These are phyloP conservation scores for Ammodytes dubius DNA, from an alignment of 2,113 vertebrate species.

Conservation along the genomic window DNA sequence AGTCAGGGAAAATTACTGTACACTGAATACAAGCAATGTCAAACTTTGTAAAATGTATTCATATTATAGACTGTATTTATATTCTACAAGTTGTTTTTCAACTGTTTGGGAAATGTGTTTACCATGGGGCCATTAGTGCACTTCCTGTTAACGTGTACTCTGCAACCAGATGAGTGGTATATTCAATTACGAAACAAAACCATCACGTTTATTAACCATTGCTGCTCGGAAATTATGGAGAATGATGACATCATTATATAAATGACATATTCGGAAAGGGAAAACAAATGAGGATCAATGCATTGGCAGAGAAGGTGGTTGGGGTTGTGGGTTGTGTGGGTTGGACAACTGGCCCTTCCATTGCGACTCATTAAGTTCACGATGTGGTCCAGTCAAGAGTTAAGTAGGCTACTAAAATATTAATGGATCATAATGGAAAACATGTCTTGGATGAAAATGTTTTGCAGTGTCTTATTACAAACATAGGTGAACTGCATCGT, in stretches of 20 bases:
- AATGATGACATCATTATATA: conserved; percentile 30
- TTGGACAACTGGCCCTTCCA: not conserved
- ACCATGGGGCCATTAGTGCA: conserved; percentile 45
- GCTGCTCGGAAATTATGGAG: conserved; percentile 46
- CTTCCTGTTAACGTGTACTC: conserved; percentile 47
- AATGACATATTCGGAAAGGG: conserved; percentile 9
- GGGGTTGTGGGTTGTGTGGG: not conserved
- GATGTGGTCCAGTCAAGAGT: conserved; percentile 2
- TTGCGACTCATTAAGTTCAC: not conserved
- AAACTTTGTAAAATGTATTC: not conserved
- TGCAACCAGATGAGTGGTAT: conserved; percentile 41
- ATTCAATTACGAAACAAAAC: conserved; percentile 39
- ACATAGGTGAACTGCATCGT: not conserved
- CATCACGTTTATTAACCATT: conserved; percentile 26
- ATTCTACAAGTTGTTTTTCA: conserved; percentile 9
- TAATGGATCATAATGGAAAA: conserved; percentile 23
- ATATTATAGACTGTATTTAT: not conserved
- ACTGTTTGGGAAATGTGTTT: conserved; percentile 52
- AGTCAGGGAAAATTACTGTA: not conserved
- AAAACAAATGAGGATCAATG: not conserved
- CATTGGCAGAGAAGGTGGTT: not conserved
- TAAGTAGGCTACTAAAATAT: conserved; percentile 21
- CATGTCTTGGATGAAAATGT: not conserved
- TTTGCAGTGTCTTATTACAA: not conserved
- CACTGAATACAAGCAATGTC: not conserved